These are phyloP conservation scores for Hexactinellida sp. DNA, from an alignment of 37 sponge, comb jelly and placozoan species.

Conservation along the genomic window DNA sequence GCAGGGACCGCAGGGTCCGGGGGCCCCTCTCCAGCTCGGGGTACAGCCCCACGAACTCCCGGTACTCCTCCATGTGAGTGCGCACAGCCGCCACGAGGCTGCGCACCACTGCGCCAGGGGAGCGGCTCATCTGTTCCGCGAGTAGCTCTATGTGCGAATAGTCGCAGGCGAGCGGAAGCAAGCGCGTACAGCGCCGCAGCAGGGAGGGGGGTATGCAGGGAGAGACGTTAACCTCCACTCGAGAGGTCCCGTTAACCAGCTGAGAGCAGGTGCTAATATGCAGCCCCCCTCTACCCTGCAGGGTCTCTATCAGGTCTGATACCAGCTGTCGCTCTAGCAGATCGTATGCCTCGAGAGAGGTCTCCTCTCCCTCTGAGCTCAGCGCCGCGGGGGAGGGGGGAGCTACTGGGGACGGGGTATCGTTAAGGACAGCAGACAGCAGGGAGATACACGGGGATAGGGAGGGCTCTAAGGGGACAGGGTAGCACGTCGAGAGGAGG, in stretches of 20 bases:
- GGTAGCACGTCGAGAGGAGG: background rate
- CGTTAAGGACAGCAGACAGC: background rate
- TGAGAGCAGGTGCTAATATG: background rate
- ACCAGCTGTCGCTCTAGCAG: background rate
- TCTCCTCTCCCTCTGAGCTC: background rate
- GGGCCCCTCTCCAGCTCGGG: background rate
- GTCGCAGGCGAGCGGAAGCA: background rate
- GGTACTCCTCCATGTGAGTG: background rate
- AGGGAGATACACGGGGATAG: background rate
- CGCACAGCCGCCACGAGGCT: background rate
- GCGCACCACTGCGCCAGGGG: background rate
- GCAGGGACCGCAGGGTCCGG: background rate
- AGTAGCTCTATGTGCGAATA: background rate
- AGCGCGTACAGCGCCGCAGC: background rate
- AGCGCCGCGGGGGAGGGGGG: too few species aligned
- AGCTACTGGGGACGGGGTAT: too few species aligned
- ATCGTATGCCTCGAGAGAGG: background rate
- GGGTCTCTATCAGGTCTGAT: background rate
- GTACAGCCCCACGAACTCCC: background rate
- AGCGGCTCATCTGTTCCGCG: background rate
- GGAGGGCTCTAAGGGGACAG: background rate
- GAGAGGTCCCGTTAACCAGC: background rate
- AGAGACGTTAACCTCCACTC: background rate
- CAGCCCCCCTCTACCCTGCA: background rate
- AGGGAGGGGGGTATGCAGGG: background rate